These are phyloP conservation scores for Heteronetta atricapilla DNA, from an alignment of 2,113 vertebrate species.

Conservation along the genomic window DNA sequence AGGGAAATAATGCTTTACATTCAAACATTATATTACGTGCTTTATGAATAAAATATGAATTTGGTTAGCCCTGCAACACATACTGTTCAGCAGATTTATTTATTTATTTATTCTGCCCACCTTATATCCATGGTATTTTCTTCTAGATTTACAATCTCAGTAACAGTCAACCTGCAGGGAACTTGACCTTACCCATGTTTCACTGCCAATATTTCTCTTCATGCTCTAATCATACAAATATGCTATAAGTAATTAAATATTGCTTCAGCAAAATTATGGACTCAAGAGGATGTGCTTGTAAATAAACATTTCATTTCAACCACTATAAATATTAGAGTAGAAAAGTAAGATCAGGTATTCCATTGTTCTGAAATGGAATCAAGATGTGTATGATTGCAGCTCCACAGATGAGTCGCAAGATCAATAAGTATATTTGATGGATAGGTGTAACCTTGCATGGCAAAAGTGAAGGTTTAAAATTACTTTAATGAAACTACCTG, in stretches of 20 bases:
- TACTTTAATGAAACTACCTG: background rate
- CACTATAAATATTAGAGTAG: background rate
- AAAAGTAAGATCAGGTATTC: background rate
- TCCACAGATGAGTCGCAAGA: background rate
- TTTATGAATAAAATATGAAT: conserved; percentile 19
- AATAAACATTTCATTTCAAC: background rate
- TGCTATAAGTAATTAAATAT: conserved; percentile 16
- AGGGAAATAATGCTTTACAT: background rate
- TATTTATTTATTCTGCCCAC: background rate
- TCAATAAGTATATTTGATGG: background rate
- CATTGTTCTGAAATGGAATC: background rate
- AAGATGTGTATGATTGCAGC: background rate
- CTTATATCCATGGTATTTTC: background rate
- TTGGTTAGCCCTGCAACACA: background rate
- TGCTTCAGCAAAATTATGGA: background rate
- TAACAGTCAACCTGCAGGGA: background rate
- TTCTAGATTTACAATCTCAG: background rate
- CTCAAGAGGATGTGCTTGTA: background rate
- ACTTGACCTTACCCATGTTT: background rate
- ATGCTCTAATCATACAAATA: conserved; percentile 2
- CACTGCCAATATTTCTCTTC: background rate
- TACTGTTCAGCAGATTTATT: background rate
- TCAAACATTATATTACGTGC: background rate
- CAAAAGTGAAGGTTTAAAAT: background rate
- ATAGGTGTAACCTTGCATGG: background rate